Evolutionary conservation across 2,888 invertebrate genomes (phyloP).

Genomic region (Orthosia cruda): DNA sequence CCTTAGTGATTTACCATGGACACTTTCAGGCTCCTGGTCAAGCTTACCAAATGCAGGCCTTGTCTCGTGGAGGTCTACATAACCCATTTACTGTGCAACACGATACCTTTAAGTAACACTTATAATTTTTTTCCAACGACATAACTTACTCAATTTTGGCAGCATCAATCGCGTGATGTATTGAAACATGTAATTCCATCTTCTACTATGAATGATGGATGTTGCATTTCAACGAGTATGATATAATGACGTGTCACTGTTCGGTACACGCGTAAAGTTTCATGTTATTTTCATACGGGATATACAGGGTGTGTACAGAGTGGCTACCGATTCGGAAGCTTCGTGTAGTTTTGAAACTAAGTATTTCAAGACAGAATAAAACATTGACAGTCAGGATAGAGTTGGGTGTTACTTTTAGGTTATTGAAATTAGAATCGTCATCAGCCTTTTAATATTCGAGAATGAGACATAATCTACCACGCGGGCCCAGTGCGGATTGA

Average conservation of each 20-base stretch:
- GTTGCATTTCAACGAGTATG: slow-evolving; percentile 47
- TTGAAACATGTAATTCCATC: slow-evolving; percentile 24
- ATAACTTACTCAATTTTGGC: background rate
- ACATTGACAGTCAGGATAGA: background rate
- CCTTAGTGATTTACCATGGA: no score
- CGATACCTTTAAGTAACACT: no score
- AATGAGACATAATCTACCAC: no score
- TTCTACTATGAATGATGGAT: slow-evolving; percentile 52
- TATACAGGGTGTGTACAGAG: slow-evolving; percentile 41
- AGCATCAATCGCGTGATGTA: slow-evolving; percentile 13
- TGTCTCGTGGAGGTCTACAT: no score
- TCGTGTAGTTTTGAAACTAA: background rate
- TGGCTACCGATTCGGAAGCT: background rate
- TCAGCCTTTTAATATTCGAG: no score
- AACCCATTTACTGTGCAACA: no score
- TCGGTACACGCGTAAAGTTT: slow-evolving; percentile 44
- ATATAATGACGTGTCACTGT: slow-evolving; percentile 59
- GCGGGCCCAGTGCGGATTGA: no score
- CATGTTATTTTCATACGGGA: slow-evolving; percentile 65
- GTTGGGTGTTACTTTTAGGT: no score
- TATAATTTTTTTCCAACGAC: no score
- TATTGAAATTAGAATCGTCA: no score
- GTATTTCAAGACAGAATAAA: background rate
- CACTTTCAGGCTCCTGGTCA: no score
- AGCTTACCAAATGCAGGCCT: no score